These are phyloP conservation scores for Eonycteris spelaea DNA, from an alignment of 2,113 vertebrate genomes.

Conservation along the genomic window DNA sequence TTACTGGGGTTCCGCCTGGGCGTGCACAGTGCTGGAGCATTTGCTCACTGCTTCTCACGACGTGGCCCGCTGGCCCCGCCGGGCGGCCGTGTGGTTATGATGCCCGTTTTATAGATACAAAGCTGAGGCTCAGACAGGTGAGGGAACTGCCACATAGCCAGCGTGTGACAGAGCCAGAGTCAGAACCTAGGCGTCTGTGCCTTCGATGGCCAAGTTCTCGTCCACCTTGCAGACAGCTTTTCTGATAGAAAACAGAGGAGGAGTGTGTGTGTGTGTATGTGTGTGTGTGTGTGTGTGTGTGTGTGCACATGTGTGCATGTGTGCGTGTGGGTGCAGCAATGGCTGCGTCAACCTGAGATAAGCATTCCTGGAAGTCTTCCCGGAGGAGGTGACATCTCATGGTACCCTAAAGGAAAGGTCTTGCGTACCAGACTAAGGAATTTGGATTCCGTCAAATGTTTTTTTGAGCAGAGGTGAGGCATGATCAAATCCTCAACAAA, in stretches of 20 bases:
- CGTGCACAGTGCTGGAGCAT: fast-evolving
- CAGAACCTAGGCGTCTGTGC: neutral
- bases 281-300: too few relatives aligned
- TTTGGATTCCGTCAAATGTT: neutral
- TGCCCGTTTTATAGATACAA: neutral
- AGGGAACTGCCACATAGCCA: too few relatives aligned
- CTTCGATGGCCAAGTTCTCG: neutral
- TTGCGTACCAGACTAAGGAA: neutral
- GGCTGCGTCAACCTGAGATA: neutral
- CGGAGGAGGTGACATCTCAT: neutral
- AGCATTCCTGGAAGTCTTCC: neutral
- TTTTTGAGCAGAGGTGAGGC: neutral
- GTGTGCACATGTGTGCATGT: too few relatives aligned
- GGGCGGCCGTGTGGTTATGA: neutral
- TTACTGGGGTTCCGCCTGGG: fast-evolving
- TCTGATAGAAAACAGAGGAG: neutral
- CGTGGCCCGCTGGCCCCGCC: neutral
- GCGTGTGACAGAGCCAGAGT: neutral
- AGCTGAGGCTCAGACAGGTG: neutral
- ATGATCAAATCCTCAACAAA: neutral
- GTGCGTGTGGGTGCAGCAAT: too few relatives aligned
- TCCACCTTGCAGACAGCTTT: neutral
- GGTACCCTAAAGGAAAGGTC: neutral
- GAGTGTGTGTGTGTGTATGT: neutral
- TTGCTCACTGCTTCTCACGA: neutral